phyloP scores from a whole-genome alignment of 1,140 invertebrate species.

The Zaprionus camerounensis region DNA sequence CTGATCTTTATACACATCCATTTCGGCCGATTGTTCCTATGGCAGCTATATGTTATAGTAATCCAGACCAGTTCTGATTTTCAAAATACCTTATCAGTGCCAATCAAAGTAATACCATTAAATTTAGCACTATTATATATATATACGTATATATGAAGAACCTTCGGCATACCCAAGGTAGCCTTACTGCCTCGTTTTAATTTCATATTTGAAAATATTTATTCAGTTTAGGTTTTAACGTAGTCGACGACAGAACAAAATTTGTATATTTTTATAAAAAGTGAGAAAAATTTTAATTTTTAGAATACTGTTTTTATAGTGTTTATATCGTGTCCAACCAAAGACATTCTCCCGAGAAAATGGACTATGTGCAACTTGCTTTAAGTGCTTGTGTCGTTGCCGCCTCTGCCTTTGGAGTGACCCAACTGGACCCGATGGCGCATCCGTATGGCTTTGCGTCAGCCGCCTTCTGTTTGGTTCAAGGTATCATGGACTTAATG shows the following conservation, averaged over 20 bases:
- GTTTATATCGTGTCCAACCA: neutral
- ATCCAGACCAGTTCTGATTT: too few species aligned
- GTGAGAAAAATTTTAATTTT: neutral
- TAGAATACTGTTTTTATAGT: neutral
- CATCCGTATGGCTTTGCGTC: constrained; percentile 61
- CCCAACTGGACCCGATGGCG: constrained; percentile 19
- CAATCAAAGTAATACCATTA: too few species aligned
- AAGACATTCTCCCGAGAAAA: neutral
- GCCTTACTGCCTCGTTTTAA: neutral
- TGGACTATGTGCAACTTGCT: constrained; percentile 12
- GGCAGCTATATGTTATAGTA: too few species aligned
- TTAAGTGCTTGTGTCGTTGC: constrained; percentile 39
- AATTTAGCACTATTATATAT: too few species aligned
- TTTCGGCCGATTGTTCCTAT: too few species aligned
- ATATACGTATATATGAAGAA: too few species aligned
- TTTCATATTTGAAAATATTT: neutral
- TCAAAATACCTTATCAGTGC: too few species aligned
- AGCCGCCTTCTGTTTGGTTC: constrained; percentile 58
- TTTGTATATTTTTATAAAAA: neutral
- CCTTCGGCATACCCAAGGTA: too few species aligned
- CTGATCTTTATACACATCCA: too few species aligned
- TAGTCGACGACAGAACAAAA: neutral
- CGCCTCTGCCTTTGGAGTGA: constrained; percentile 51
- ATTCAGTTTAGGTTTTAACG: neutral
- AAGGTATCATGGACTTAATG: constrained; percentile 56